These are phyloP conservation scores for Coregonus clupeaformis DNA, from an alignment of 2,113 vertebrate species.

Conservation along the genomic window DNA sequence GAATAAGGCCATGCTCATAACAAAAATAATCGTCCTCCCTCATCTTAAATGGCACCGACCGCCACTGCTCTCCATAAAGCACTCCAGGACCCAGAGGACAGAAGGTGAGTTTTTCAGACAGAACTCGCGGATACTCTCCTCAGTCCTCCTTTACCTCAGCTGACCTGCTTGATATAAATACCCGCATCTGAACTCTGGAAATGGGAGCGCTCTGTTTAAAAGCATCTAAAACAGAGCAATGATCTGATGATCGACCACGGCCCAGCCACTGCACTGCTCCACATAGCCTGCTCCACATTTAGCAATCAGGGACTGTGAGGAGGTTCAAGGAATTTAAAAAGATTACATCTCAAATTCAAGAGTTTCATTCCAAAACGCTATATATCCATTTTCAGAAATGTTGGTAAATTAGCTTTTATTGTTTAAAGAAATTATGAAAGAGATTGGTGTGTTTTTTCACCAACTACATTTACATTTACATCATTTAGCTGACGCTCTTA, in stretches of 20 bases:
- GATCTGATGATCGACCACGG: conserved; percentile 43
- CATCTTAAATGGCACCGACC: too few relatives aligned
- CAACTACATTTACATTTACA: too few relatives aligned
- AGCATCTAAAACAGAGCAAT: conserved; percentile 58
- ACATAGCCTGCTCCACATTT: conserved; percentile 71
- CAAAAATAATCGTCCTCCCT: too few relatives aligned
- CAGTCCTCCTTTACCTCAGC: conserved; percentile 52
- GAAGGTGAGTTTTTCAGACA: conserved; percentile 55
- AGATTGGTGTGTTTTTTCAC: too few relatives aligned
- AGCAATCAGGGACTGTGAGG: conserved; percentile 33
- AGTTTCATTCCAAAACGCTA: too few relatives aligned
- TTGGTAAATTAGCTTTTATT: too few relatives aligned
- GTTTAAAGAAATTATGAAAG: too few relatives aligned
- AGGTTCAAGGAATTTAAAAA: conserved; percentile 48
- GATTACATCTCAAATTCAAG: conserved; percentile 20
- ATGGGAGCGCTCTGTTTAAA: conserved; percentile 66
- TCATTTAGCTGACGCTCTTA: too few relatives aligned
- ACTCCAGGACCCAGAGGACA: conserved; percentile 33
- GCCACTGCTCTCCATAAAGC: background rate
- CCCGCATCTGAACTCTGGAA: conserved; percentile 64
- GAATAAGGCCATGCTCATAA: too few relatives aligned
- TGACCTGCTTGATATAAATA: conserved; percentile 78
- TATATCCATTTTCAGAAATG: too few relatives aligned
- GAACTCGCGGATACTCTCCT: conserved; percentile 38
- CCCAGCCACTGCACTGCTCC: conserved; percentile 63